Evolutionary conservation across 2,797 vertebrate genomes (phyloP).

Genomic region (Helostoma temminkii): DNA sequence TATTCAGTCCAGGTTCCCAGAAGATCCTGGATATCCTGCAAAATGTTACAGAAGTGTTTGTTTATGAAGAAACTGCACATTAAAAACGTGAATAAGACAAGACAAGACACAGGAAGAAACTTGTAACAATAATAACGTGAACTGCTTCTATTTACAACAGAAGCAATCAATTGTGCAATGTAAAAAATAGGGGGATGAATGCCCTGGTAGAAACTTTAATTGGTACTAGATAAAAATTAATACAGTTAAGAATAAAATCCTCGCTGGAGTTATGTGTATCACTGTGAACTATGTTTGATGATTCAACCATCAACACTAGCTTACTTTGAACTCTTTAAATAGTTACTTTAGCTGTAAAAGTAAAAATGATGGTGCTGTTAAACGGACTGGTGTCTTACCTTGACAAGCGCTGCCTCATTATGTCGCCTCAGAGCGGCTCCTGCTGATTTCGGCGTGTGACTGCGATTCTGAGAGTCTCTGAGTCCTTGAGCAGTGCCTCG

Average conservation of each 20-base stretch:
- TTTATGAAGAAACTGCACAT: neutral
- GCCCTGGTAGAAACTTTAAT: neutral
- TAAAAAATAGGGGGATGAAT: neutral
- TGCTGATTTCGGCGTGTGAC: constrained; percentile 87
- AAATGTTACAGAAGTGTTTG: neutral
- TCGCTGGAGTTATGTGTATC: neutral
- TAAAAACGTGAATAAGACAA: neutral
- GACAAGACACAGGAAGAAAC: neutral
- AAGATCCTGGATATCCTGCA: constrained; percentile 93
- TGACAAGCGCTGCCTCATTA: constrained; percentile 90
- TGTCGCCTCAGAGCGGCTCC: constrained; percentile 92
- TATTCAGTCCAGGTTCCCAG: constrained; percentile 88
- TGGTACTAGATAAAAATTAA: neutral
- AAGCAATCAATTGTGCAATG: too few species aligned
- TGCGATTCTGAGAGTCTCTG: constrained; percentile 87
- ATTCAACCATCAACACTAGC: neutral
- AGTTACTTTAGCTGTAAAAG: neutral
- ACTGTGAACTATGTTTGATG: neutral
- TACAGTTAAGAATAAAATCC: neutral
- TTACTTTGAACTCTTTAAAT: neutral
- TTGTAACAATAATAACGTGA: neutral
- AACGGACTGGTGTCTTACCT: constrained; percentile 75
- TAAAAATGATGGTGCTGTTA: constrained; percentile 2
- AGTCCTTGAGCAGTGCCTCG: constrained; percentile 91
- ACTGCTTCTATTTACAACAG: neutral